phyloP scores from a whole-genome alignment of 2,113 vertebrate genomes.

The Equus quagga region DNA sequence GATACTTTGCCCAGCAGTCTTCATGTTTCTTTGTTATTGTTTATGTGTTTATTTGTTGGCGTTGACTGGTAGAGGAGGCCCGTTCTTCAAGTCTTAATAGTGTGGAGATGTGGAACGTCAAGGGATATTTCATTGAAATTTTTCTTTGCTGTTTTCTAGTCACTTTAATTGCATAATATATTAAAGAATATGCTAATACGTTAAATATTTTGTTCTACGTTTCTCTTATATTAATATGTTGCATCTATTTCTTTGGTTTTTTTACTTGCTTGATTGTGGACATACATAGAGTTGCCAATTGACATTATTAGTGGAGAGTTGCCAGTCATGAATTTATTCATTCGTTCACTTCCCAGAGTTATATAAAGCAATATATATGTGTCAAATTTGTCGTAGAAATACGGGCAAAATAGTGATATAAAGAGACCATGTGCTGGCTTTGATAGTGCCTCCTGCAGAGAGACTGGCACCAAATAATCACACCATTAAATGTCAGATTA shows the following conservation, averaged over 20 bases:
- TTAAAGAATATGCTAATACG: neutral
- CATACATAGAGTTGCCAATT: neutral
- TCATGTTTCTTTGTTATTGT: neutral
- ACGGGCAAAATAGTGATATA: neutral
- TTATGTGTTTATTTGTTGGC: neutral
- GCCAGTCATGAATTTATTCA: neutral
- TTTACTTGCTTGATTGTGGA: neutral
- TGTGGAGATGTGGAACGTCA: neutral
- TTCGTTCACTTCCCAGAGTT: neutral
- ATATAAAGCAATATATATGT: neutral
- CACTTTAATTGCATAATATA: neutral
- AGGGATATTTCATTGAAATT: neutral
- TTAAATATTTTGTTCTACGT: neutral
- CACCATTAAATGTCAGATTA: neutral
- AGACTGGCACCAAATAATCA: neutral
- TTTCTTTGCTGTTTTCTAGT: neutral
- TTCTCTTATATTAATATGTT: neutral
- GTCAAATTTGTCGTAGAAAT: neutral
- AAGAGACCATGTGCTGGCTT: neutral
- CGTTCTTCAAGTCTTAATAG: neutral
- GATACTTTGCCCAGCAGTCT: neutral
- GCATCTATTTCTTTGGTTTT: neutral
- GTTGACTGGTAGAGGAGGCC: neutral
- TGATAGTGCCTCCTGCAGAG: neutral
- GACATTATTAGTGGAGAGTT: neutral